A percentile compares a stretch with the other conserved stretches of the same genome.
These are phyloP conservation scores for Athetis lepigone DNA, from an alignment of 2,888 invertebrate species.

Conservation along the genomic window DNA sequence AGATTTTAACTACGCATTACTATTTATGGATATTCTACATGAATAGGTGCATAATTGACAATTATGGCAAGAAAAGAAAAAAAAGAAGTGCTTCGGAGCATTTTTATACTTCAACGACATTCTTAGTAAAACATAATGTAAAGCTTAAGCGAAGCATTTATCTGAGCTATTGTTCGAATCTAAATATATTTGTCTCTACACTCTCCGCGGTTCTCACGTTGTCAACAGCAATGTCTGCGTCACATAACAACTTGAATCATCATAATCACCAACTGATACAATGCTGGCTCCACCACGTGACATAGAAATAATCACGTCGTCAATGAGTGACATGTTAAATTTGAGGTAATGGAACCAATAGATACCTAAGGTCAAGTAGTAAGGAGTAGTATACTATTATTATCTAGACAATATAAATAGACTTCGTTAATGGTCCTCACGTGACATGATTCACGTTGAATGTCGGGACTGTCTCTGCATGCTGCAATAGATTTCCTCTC, in stretches of 20 bases:
- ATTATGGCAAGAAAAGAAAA: not conserved
- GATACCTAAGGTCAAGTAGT: conserved; percentile 44
- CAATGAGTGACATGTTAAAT: conserved; percentile 43
- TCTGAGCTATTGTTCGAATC: conserved; percentile 15
- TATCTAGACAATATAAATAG: conserved; percentile 15
- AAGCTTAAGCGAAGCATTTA: not conserved
- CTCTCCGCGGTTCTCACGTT: conserved; percentile 5
- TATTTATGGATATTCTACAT: too few relatives aligned
- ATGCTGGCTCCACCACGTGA: conserved; percentile 31
- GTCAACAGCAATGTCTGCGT: conserved; percentile 5
- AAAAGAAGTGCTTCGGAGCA: not conserved
- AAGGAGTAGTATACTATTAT: conserved; percentile 21
- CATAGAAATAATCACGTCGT: conserved; percentile 39
- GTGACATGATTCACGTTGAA: conserved; percentile 23
- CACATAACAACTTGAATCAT: conserved; percentile 18
- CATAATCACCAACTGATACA: conserved; percentile 21
- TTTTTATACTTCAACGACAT: conserved; percentile 5
- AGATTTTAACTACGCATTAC: too few relatives aligned
- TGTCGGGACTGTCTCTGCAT: conserved; percentile 1
- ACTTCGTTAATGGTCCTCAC: conserved; percentile 23
- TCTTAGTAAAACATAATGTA: not conserved
- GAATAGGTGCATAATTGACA: not conserved
- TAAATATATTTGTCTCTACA: not conserved
- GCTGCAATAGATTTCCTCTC: conserved; percentile 27
- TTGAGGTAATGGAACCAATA: conserved; percentile 53